Percentiles rank a stretch among this genome's conserved stretches.
Conservation (phyloP, 2,888 invertebrate species). For the Eupithecia insigniata region DNA sequence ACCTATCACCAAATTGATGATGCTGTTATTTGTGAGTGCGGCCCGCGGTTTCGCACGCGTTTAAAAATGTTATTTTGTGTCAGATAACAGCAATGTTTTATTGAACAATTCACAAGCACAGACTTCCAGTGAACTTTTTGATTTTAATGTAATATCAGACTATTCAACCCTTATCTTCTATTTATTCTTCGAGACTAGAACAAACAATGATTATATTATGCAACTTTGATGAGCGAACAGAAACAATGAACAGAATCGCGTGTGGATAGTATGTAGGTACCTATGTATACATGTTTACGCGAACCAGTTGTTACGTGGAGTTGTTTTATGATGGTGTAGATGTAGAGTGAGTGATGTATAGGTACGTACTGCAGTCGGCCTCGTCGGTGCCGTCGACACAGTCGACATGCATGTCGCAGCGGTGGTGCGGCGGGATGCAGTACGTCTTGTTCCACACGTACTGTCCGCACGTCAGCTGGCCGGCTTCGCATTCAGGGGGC, state of each 20-base stretch:
- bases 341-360: constrained; percentile 23
- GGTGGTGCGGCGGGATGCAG: constrained; percentile 96
- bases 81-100: neutral
- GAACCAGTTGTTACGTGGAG: too few relatives aligned
- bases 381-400: constrained; percentile 98
- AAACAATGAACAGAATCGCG: too few relatives aligned
- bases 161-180: neutral
- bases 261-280: too few relatives aligned
- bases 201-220: neutral
- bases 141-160: neutral
- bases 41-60: neutral
- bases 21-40: neutral
- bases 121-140: too few relatives aligned
- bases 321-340: too few relatives aligned
- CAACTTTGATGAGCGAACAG: neutral
- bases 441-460: constrained; percentile 98
- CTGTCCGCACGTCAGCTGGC: constrained; percentile 95
- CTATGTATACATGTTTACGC: neutral
- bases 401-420: constrained; percentile 97
- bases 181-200: neutral
- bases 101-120: neutral
- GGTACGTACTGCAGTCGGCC: constrained; percentile 96
- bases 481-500: constrained; percentile 96
- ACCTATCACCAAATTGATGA: neutral
- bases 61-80: neutral